A percentile compares a stretch with the other conserved stretches of the same genome.
phyloP scores from a whole-genome alignment of 2,888 invertebrate species.

The Andricus quercusramuli region DNA sequence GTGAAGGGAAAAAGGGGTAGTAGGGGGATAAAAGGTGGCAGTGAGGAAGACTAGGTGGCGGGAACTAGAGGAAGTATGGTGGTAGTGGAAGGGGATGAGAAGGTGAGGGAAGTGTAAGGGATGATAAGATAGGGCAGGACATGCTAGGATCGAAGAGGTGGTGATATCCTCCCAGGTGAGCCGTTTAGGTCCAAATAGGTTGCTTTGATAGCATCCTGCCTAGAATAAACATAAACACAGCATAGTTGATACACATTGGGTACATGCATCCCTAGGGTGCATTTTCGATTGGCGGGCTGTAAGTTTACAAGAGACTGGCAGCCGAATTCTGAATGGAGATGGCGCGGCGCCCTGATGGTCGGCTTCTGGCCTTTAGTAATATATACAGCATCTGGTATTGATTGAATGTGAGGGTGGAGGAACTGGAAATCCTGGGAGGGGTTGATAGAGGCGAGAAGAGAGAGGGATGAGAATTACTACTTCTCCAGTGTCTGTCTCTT shows the following conservation, averaged over 20 bases:
- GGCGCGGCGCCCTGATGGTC: neutral
- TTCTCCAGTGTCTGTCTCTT: neutral
- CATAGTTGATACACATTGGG: neutral
- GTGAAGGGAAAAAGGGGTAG: too few relatives aligned
- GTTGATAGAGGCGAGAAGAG: conserved; percentile 14
- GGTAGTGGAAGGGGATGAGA: too few relatives aligned
- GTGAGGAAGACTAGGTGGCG: too few relatives aligned
- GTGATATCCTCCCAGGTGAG: neutral
- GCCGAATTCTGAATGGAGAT: neutral
- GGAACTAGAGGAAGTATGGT: too few relatives aligned
- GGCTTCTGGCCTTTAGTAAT: conserved; percentile 11
- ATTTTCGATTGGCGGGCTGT: conserved; percentile 23
- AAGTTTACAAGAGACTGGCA: conserved; percentile 32
- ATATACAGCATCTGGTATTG: conserved; percentile 33
- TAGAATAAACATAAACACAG: neutral
- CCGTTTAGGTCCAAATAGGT: neutral
- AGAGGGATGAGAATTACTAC: conserved; percentile 18
- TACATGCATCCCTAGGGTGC: conserved; percentile 15
- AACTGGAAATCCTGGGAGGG: conserved; percentile 9
- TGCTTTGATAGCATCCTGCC: neutral
- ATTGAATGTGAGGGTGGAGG: conserved; percentile 20
- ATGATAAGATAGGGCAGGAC: too few relatives aligned
- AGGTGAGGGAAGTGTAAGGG: too few relatives aligned
- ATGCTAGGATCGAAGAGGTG: too few relatives aligned
- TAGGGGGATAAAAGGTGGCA: too few relatives aligned